Evolutionary conservation across 2,113 vertebrate genomes (phyloP), one percentile per base, ranked within the genome.

Genomic region (Rhinolophus sinicus): DNA sequence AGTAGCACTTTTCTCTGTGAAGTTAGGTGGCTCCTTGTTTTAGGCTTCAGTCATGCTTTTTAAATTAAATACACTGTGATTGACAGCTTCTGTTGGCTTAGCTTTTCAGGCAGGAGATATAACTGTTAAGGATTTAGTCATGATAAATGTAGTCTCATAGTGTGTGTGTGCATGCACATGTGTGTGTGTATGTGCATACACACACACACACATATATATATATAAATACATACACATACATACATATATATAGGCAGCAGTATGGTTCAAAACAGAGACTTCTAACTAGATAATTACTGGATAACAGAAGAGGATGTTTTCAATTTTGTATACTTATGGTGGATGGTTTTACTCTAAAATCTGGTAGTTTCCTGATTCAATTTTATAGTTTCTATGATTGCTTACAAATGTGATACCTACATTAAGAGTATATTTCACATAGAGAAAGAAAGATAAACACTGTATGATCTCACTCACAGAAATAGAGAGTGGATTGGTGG

Each of bases 261-360:
- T 54, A 16, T 88, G 18, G 65, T 84, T 93, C 33, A 77, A 86
- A 93, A 82, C 80, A 86, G 85, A 86, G 28, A 38, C 33, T 90
- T 90, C 26, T 90, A 89, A 92, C 88, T 86, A 93, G 56, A 89
- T 22, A 83, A 78, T 92, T 95, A 73, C 18, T 86, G 78, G 40
- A 40, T 92, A 83, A 56, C 6, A 80, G 62, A 56, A 94, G 80
- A 95, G 76, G n/a, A 93, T 93, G 40, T 84, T 84, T 95, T 85
- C 54, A 90, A 67, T 88, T 90, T 78, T 76, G 19, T 21, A 12
- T 81, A n/a, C 22, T 73, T 60, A 82, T 19, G 11, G n/a, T 90
- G 24, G 47, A 60, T 86, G 22, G 44, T 87, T 95, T 96, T 50
- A 15, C 22, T 92, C 35, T 82, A 89, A 56, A 91, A 72, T 72